Conservation (phyloP, 2,888 invertebrate genomes). For the Labia minor region DNA sequence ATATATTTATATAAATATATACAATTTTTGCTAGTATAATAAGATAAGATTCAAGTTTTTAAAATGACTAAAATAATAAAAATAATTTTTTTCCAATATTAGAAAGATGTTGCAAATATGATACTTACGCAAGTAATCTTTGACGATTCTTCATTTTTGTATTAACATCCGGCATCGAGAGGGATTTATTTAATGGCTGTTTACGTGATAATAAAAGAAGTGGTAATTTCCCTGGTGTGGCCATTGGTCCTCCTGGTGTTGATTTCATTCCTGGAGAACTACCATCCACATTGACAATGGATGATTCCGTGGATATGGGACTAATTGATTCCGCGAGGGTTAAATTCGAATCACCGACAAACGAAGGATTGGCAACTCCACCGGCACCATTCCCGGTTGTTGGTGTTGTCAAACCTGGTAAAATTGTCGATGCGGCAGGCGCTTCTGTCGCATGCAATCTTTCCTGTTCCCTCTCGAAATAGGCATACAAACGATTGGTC, state of each 20-base stretch:
- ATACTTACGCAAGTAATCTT: constrained; percentile 57
- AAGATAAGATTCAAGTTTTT: too few species aligned
- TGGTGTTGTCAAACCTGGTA: neutral
- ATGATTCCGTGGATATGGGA: neutral
- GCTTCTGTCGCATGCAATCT: constrained; percentile 57
- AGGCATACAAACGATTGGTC: constrained; percentile 77
- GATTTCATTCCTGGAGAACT: constrained; percentile 32
- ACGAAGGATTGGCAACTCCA: constrained; percentile 14
- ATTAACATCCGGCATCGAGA: constrained; percentile 76
- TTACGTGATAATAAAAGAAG: constrained; percentile 44
- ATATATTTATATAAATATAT: too few species aligned
- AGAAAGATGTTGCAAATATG: too few species aligned
- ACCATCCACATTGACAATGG: neutral
- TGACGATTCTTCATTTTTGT: constrained; percentile 60
- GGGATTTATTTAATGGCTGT: constrained; percentile 63
- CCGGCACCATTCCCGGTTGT: neutral
- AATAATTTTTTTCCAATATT: too few species aligned
- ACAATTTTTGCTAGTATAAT: too few species aligned
- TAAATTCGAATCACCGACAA: neutral
- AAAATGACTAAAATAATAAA: too few species aligned
- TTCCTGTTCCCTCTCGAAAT: constrained; percentile 73
- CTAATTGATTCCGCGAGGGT: neutral
- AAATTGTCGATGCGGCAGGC: constrained; percentile 27
- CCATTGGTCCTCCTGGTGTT: constrained; percentile 34
- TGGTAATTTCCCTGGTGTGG: constrained; percentile 37